Base-by-base conservation (phyloP, 2,888 invertebrate species). In the Lobophora halterata region DNA sequence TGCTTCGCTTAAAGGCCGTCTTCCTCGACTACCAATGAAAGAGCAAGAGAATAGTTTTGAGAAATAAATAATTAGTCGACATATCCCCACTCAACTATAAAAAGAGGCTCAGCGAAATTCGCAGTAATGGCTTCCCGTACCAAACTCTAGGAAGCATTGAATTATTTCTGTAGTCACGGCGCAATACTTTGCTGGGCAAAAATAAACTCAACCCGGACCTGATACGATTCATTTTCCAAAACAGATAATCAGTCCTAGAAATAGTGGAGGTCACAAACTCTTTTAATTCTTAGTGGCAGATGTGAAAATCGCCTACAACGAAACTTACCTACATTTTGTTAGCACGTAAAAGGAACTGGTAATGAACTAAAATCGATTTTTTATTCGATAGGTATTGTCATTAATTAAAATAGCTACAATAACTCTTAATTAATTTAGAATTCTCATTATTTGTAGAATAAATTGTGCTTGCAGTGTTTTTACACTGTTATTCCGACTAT, bases 61-160 rank as follows among this genome's bases (percentile, higher is more conserved):
- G 52, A 55, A 62, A 55, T 46, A 21, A 36, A 36, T 54, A 45
- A 58, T 50, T 55, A 52, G 40, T 30, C 45, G 25, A 36, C 27
- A 35, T 46, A 45, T 37, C 30, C 54, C 48, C 44, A 52, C 44
- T 34, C 41, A 45, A 43, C 40, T 16, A 12, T 30, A 35, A 56
- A 59, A 58, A 60, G 41, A 40, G 45, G 44, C 42, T 39, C 39
- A 35, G 39, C 29, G 3, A 47, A 56, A 44, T 65, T 66, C 65
- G 58, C 52, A 31, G 65, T 62, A 65, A 21, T 50, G 24, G 31
- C 45, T 43, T 38, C 40, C 53, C 52, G 45, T 41, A 9, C 38
- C 32, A 17, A 38, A 39, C 35, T 61, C 67, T 46, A 45, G 50
- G 65, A 65, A 65, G 10, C 42, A 55, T 58, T 58, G n/a, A n/a